phyloP scores from a whole-genome alignment of 2,113 vertebrate species.

The Cnemophilus loriae region DNA sequence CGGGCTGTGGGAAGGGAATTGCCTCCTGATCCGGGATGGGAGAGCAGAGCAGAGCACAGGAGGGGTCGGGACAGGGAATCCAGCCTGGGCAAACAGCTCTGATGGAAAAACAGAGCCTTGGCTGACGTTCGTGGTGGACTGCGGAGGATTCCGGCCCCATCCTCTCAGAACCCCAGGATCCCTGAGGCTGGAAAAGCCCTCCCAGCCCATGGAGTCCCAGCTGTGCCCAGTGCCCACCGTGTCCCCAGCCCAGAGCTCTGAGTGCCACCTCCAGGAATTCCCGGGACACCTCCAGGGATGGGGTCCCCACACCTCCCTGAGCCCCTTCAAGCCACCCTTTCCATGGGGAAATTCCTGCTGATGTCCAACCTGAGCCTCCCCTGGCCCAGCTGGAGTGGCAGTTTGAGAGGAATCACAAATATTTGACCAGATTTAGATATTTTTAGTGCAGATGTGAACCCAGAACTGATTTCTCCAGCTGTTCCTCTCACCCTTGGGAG shows the following conservation, averaged over 20 bases:
- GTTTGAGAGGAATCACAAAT: background rate
- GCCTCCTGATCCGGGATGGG: background rate
- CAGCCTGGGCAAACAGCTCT: background rate
- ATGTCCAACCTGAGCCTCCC: rapidly evolving
- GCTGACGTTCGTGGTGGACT: too few relatives aligned
- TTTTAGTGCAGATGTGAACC: background rate
- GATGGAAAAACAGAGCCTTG: background rate
- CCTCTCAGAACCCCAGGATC: background rate
- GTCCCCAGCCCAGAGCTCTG: background rate
- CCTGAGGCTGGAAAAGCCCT: background rate
- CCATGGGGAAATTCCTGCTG: background rate
- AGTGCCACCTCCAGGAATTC: background rate
- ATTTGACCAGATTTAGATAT: rapidly evolving
- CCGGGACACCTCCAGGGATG: background rate
- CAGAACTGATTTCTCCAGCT: background rate
- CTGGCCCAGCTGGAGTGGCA: background rate
- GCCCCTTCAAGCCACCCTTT: background rate
- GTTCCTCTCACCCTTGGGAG: background rate
- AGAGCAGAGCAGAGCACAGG: background rate
- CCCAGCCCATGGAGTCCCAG: rapidly evolving
- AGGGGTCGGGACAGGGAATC: background rate
- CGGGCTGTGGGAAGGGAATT: background rate
- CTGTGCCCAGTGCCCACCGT: background rate
- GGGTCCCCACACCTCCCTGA: background rate
- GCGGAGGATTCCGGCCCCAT: rapidly evolving